These are phyloP conservation scores for Glomeris maerens DNA, from an alignment of 1,140 invertebrate species.

Conservation along the genomic window DNA sequence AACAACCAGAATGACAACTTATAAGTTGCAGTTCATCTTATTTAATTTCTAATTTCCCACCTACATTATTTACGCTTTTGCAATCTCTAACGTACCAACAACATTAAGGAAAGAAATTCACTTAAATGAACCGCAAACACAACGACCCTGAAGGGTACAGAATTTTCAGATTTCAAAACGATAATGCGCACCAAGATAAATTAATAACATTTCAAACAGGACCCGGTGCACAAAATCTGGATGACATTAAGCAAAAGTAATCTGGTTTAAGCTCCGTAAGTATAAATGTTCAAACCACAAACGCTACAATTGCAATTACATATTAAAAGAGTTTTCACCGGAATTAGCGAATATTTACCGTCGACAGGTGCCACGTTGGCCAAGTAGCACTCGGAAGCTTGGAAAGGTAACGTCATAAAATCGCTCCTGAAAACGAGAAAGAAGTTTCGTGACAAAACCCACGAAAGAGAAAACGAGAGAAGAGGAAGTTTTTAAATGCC, in stretches of 20 bases:
- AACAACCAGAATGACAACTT: not conserved
- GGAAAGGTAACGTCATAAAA: constrained; percentile 85
- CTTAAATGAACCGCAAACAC: not conserved
- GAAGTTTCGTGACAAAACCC: not conserved
- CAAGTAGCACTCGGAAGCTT: constrained; percentile 84
- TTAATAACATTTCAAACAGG: too few relatives aligned
- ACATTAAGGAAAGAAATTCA: not conserved
- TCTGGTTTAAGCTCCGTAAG: not conserved
- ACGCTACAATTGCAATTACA: too few relatives aligned
- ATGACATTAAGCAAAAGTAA: too few relatives aligned
- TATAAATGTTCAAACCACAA: not conserved
- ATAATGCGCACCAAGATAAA: too few relatives aligned
- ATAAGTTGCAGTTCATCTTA: constrained; percentile 27
- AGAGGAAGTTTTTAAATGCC: constrained; percentile 18
- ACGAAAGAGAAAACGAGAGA: not conserved
- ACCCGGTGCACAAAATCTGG: too few relatives aligned
- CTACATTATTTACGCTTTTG: not conserved
- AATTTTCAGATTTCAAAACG: too few relatives aligned
- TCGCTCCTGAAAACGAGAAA: constrained; percentile 44
- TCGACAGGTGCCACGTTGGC: constrained; percentile 69
- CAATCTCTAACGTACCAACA: not conserved
- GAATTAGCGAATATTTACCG: too few relatives aligned
- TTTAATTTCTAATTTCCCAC: constrained; percentile 15
- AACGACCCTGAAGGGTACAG: too few relatives aligned
- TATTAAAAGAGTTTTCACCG: too few relatives aligned